These are phyloP conservation scores for Argyra leucocephala DNA, from an alignment of 2,888 invertebrate species.

Conservation along the genomic window DNA sequence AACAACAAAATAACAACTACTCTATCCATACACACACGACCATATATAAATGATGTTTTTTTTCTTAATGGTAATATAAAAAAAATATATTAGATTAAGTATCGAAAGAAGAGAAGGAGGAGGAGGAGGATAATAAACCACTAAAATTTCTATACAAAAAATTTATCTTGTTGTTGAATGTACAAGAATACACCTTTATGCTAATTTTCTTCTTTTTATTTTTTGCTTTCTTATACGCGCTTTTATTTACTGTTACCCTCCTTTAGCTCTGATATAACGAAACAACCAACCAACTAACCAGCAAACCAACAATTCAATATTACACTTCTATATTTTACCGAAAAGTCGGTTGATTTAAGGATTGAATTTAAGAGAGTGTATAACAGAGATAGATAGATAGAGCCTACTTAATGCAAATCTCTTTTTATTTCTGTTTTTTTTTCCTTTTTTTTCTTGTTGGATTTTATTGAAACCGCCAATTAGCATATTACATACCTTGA, in stretches of 20 bases:
- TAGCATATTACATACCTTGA: slow-evolving; percentile 3
- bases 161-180: slow-evolving; percentile 2
- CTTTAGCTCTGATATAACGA: background rate
- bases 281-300: background rate
- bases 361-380: too few relatives aligned
- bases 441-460: background rate
- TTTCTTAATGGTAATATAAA: background rate
- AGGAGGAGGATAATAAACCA: background rate
- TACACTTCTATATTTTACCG: too few relatives aligned
- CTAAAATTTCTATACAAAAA: background rate
- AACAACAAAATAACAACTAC: too few relatives aligned
- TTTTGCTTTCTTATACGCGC: background rate
- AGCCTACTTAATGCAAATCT: background rate
- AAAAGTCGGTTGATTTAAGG: background rate
- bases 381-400: too few relatives aligned
- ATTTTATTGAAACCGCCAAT: background rate
- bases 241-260: background rate
- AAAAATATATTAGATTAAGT: background rate
- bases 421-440: background rate
- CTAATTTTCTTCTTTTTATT: background rate
- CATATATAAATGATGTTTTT: too few relatives aligned
- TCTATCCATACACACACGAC: too few relatives aligned
- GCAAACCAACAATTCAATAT: background rate
- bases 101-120: background rate
- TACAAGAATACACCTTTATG: background rate